Base-by-base conservation (phyloP, 2,888 invertebrate species). In the Parnassius mnemosyne region DNA sequence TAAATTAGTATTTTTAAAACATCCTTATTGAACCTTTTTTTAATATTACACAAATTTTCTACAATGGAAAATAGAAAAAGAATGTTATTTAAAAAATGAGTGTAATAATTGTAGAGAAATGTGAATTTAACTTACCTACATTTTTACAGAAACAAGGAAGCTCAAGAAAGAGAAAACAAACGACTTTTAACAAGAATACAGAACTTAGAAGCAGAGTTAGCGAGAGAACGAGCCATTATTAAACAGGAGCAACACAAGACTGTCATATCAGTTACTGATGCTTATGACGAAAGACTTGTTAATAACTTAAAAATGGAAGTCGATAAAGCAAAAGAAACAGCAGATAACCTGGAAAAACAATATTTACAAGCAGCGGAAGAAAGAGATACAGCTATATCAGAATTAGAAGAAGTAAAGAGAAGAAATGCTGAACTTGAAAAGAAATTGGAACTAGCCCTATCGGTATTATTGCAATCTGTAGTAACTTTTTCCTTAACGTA, bases 111-210 rank as follows among this genome's bases (percentile, higher is more conserved):
- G 2, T 20, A 20, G 20, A 20, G 20, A 20, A 20, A 20, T 20
- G 20, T 20, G 20, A 20, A 20, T 20, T 20, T 20, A 20, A 12
- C 13, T 59, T 20, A 41, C 16, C 16, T 43, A 20, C 11, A 11
- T 71, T 72, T 59, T 71, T 53, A 5, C 41, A 93, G 96, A 75
- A 96, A 96, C 77, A 97, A 97, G 77, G 97, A 97, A 83, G 95
- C 95, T 0, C 93, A 96, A 75, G 96, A 95, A 72, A 90, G 96
- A 76, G 97, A 97, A 85, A 97, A 97, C 79, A 97, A 97, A 81
- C 94, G 96, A 73, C 92, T 97, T 57, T 90, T 94, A 80, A 94
- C 95, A 57, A 94, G 94, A 83, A 94, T 97, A 79, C 93, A 95
- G 41, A 96, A 96, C 76, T 89, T 97, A 69, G 96, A 97, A 86